Evolutionary conservation across 2,797 vertebrate genomes (phyloP), one percentile per base, ranked within the genome.

Genomic region (Hyperoplus lanceolatus): DNA sequence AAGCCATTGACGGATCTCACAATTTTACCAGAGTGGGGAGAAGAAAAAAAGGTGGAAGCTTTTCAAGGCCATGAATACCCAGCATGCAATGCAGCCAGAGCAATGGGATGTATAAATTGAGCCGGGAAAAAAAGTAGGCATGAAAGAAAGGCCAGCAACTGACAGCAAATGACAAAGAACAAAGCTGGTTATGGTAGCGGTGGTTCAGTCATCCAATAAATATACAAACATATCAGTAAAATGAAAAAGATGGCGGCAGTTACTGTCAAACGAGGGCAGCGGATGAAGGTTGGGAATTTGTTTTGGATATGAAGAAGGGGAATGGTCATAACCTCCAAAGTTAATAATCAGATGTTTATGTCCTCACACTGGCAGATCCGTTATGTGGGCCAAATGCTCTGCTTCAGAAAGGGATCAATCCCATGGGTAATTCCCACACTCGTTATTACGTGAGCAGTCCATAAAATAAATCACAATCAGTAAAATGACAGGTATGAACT

Each of bases 1-100:
- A 62, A 73, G 43, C 71, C 60, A 60, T 18, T 2, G 54, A 85
- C 73, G 67, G 60, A n/a, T 61, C 67, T 75, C 41, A 77, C 43
- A 46, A 29, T 76, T n/a, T 65, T 53, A 58, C 53, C 39, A 58
- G 1, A 55, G 16, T 15, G 8, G n/a, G 16, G 41, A 14, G 50
- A 53, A 14, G 29, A 29, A 54, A 16, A 29, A 2, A 41, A 7
- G 58, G 61, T 60, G 75, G 56, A 79, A 73, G 58, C n/a, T 68
- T 50, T 73, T 82, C 9, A 11, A 77, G 62, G 59, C 67, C 58
- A 73, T 38, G 14, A 49, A 75, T 64, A 73, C 42, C 51, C 61
- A 74, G 49, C 54, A 73, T 51, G 53, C 49, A 45, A 4, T 48
- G 39, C 36, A 65, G 51, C 50, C 51, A 69, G 72, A 53, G 39